Percentiles rank a stretch among this genome's conserved stretches.
phyloP scores from a whole-genome alignment of 2,113 vertebrate species.

The Pycnonotus jocosus region DNA sequence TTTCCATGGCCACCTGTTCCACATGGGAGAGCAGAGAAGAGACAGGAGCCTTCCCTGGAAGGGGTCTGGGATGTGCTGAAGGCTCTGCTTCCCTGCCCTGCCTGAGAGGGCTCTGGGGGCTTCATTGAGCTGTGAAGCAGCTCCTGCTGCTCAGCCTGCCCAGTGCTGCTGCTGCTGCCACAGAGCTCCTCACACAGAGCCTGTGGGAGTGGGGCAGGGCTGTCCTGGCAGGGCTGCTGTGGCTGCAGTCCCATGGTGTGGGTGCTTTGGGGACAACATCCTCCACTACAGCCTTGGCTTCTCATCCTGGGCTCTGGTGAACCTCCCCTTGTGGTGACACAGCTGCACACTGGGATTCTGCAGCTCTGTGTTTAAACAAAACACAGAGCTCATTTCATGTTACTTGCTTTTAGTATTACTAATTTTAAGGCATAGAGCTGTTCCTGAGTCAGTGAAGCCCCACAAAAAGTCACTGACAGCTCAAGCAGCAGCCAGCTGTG shows the following conservation, averaged over 20 bases:
- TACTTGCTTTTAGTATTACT: not conserved
- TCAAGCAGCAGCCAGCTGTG: not conserved
- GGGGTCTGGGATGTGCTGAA: accelerated
- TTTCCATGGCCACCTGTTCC: not conserved
- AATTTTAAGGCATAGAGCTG: not conserved
- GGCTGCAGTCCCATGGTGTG: not conserved
- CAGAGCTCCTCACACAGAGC: not conserved
- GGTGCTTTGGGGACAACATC: not conserved
- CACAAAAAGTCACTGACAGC: not conserved
- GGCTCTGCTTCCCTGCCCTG: not conserved
- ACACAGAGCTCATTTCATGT: not conserved
- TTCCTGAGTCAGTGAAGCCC: not conserved
- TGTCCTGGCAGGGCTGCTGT: not conserved
- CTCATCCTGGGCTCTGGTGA: accelerated
- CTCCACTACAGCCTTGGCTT: not conserved
- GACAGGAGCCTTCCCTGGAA: not conserved
- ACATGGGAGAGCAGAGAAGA: not conserved
- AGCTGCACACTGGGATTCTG: not conserved
- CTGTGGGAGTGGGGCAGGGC: not conserved
- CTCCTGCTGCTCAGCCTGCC: not conserved
- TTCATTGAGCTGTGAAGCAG: not conserved
- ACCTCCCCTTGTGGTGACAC: not conserved
- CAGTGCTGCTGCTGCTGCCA: accelerated
- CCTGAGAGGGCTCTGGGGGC: not conserved
- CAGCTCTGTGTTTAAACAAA: not conserved